These are phyloP conservation scores for Pseudolycoriella hygida DNA, from an alignment of 2,888 invertebrate species.

Conservation along the genomic window DNA sequence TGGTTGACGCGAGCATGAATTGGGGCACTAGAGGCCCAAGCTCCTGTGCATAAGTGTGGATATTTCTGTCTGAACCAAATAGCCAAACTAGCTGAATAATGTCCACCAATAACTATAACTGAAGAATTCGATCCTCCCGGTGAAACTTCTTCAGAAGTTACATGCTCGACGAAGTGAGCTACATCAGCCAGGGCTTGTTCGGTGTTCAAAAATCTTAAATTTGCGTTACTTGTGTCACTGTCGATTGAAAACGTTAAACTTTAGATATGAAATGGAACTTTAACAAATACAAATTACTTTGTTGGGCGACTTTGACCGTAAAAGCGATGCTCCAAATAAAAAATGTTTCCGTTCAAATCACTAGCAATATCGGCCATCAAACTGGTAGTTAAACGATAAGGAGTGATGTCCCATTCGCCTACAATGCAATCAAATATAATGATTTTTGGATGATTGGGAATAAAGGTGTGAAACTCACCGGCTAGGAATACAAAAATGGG, in stretches of 20 bases:
- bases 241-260: not conserved
- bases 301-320: constrained; percentile 52
- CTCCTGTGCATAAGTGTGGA: not conserved
- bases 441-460: too few species aligned
- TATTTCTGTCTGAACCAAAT: constrained; percentile 13
- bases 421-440: too few species aligned
- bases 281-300: constrained; percentile 30
- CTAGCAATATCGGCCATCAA: constrained; percentile 35
- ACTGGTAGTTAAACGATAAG: constrained; percentile 35
- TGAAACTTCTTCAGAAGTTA: not conserved
- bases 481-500: constrained; percentile 44
- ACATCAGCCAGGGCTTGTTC: not conserved
- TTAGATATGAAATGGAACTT: not conserved
- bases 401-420: constrained; percentile 23
- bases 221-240: not conserved
- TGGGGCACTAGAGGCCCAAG: constrained; percentile 13
- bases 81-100: not conserved
- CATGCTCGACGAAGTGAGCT: not conserved
- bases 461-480: constrained; percentile 61
- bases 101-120: not conserved
- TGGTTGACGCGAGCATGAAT: constrained; percentile 31
- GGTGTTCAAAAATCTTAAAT: not conserved
- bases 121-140: not conserved
- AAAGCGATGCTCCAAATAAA: constrained; percentile 56
- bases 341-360: constrained; percentile 35